A percentile compares a stretch with the other conserved stretches of the same genome.
Conservation (phyloP, 2,113 vertebrate genomes). For the Brachypodius melanocephalos region DNA sequence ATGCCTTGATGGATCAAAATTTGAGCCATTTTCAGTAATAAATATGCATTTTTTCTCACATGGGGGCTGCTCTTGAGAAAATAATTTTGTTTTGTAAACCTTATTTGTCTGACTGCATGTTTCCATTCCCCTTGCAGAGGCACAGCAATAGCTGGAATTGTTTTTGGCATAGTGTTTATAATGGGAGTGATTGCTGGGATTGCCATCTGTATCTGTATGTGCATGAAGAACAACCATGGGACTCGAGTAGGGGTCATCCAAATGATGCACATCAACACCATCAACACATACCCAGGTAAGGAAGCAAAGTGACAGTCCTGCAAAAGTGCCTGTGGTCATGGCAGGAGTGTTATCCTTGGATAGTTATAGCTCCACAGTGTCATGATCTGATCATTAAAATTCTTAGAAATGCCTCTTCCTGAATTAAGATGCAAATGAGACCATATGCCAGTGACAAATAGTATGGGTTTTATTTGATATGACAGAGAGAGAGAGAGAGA, state of each 20-base stretch:
- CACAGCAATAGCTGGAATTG: constrained; percentile 88
- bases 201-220: constrained; percentile 90
- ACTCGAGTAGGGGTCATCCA: constrained; percentile 83
- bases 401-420: neutral
- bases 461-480: neutral
- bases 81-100: neutral
- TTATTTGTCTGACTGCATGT: neutral
- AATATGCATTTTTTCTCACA: neutral
- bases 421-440: neutral
- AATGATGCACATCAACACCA: constrained; percentile 78
- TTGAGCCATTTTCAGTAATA: neutral
- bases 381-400: neutral
- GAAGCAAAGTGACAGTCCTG: neutral
- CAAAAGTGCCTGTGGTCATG: neutral
- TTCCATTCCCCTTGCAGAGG: constrained; percentile 75
- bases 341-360: neutral
- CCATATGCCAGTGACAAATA: neutral
- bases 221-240: constrained; percentile 82
- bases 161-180: constrained; percentile 90
- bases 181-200: constrained; percentile 87
- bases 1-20: neutral
- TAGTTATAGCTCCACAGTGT: neutral
- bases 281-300: constrained; percentile 82
- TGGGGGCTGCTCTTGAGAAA: neutral
- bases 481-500: neutral